These are phyloP conservation scores for Lepilemur septentrionalis DNA, from an alignment of 2,797 vertebrate genomes.

Conservation along the genomic window DNA sequence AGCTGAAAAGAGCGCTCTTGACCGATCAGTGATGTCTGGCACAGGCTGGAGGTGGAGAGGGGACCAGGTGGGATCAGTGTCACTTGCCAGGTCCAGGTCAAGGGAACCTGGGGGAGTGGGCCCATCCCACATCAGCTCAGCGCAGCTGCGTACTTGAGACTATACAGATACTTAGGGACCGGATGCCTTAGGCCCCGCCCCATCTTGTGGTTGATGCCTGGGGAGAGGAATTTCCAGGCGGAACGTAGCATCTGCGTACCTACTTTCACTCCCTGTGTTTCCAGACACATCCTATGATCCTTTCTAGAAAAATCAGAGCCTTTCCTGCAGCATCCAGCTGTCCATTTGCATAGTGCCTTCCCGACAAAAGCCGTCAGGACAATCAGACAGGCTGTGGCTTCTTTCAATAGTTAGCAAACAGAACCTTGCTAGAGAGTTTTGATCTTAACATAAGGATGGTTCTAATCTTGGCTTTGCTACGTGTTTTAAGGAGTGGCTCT, in stretches of 20 bases:
- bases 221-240: neutral
- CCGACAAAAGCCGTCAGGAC: neutral
- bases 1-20: neutral
- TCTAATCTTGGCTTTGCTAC: neutral
- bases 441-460: neutral
- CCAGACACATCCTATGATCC: neutral
- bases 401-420: neutral
- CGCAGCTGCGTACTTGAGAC: neutral
- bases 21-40: neutral
- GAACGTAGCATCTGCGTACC: neutral
- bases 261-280: neutral
- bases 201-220: neutral
- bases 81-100: neutral
- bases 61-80: too few species aligned
- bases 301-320: neutral
- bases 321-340: neutral
- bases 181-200: too few species aligned
- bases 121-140: neutral
- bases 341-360: neutral
- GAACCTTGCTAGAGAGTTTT: neutral
- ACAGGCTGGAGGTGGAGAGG: fast-evolving
- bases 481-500: neutral
- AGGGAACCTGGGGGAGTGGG: neutral
- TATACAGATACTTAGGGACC: neutral
- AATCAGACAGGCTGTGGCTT: neutral